Conservation (phyloP, 2,113 vertebrate genomes). For the Hippocampus guttulatus region DNA sequence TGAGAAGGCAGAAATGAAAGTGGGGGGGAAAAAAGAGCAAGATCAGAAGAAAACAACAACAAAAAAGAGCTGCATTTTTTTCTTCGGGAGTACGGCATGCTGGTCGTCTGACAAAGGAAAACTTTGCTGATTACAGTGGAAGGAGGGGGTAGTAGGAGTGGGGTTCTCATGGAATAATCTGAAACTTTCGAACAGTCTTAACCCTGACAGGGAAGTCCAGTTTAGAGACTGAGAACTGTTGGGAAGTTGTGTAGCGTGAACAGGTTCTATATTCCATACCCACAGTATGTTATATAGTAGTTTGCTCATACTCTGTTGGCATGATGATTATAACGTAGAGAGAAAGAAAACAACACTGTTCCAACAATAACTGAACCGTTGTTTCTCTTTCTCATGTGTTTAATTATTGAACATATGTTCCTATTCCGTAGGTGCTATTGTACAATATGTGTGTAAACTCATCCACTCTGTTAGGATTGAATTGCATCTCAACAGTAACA, state of each 20-base stretch:
- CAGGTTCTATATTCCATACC: neutral
- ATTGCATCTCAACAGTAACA: neutral
- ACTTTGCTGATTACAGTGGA: constrained; percentile 25
- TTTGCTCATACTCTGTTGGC: neutral
- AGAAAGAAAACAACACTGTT: neutral
- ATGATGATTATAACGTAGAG: neutral
- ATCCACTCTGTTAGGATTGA: neutral
- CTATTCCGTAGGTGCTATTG: neutral
- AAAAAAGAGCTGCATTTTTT: constrained; percentile 8
- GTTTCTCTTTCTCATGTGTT: no score
- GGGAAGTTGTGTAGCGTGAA: neutral
- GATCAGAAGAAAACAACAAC: neutral
- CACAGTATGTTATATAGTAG: neutral
- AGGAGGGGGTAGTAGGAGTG: neutral
- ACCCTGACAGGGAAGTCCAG: constrained; percentile 27
- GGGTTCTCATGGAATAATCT: neutral
- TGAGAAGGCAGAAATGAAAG: neutral
- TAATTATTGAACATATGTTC: no score
- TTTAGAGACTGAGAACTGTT: constrained; percentile 14
- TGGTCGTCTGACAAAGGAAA: constrained; percentile 35
- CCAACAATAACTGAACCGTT: neutral
- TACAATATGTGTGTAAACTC: neutral
- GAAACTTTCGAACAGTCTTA: constrained; percentile 12
- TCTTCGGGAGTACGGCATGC: constrained; percentile 33
- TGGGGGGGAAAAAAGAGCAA: constrained; percentile 2